Conservation (phyloP, 2,888 invertebrate genomes). For the Hartigia nigra region DNA sequence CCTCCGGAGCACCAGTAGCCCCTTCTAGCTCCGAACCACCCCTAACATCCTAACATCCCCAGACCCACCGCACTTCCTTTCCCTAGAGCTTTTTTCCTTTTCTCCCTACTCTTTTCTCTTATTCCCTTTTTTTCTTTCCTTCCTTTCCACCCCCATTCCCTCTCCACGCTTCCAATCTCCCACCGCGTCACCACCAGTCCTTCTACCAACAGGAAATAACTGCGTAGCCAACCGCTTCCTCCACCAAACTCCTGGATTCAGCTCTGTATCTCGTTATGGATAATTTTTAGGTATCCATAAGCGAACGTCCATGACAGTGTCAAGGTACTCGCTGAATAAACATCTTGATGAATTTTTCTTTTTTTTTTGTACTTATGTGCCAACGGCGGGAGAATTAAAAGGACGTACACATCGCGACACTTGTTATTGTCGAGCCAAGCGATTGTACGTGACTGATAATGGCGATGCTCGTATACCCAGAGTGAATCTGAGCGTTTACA, state of each 20-base stretch:
- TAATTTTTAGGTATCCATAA: not conserved
- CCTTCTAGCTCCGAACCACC: conserved; percentile 29
- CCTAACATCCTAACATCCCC: not conserved
- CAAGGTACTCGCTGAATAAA: too few species aligned
- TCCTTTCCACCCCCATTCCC: conserved; percentile 14
- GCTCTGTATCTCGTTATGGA: not conserved
- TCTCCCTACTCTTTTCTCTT: conserved; percentile 13
- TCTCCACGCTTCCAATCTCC: conserved; percentile 33
- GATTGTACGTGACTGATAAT: conserved; percentile 30
- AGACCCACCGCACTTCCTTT: not conserved
- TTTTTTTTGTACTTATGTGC: not conserved
- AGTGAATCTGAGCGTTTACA: conserved; percentile 14
- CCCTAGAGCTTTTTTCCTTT: conserved; percentile 10
- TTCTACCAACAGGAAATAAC: not conserved
- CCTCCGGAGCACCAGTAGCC: not conserved
- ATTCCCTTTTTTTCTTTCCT: conserved; percentile 7
- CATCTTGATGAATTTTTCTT: not conserved
- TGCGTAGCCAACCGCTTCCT: not conserved
- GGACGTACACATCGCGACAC: not conserved
- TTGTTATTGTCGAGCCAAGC: conserved; percentile 9
- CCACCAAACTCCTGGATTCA: not conserved
- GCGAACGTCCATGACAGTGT: not conserved
- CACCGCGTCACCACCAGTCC: not conserved
- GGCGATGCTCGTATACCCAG: not conserved
- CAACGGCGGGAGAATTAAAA: not conserved